Conservation (phyloP, 1,140 invertebrate genomes). For the Orchesella cincta region DNA sequence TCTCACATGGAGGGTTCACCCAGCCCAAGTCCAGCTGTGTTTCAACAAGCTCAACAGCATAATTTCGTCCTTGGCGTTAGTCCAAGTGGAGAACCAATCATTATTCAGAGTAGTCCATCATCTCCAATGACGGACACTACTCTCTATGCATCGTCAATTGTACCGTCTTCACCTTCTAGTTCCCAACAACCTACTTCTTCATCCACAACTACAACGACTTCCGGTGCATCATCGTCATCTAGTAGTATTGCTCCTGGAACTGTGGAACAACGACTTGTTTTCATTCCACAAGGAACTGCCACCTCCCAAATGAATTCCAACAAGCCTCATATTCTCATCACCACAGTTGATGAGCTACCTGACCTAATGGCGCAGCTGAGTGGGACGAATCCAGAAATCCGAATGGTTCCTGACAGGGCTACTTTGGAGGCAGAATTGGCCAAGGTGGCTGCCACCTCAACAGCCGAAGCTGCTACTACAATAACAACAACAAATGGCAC, state of each 20-base stretch:
- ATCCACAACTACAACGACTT: neutral
- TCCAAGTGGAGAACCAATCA: constrained; percentile 30
- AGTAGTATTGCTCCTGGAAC: neutral
- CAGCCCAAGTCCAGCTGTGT: neutral
- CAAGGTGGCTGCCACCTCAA: neutral
- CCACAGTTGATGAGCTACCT: constrained; percentile 34
- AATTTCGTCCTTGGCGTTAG: constrained; percentile 17
- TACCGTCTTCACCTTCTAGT: neutral
- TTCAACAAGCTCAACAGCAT: constrained; percentile 17
- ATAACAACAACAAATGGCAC: neutral
- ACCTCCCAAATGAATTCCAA: neutral
- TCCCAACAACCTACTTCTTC: neutral
- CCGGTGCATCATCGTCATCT: neutral
- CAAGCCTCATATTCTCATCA: constrained; percentile 28
- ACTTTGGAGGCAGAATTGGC: neutral
- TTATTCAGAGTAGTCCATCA: neutral
- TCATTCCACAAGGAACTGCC: constrained; percentile 16
- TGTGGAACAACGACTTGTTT: constrained; percentile 17
- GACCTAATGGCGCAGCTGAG: constrained; percentile 41
- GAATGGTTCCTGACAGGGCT: constrained; percentile 19
- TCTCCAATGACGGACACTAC: neutral
- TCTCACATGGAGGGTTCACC: neutral
- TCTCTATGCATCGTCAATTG: constrained; percentile 5
- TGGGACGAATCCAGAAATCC: constrained; percentile 11
- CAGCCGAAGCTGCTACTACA: neutral